Evolutionary conservation across 2,888 invertebrate species (phyloP), one percentile per base, ranked within the genome.

Genomic region (Drosophila anomalata): DNA sequence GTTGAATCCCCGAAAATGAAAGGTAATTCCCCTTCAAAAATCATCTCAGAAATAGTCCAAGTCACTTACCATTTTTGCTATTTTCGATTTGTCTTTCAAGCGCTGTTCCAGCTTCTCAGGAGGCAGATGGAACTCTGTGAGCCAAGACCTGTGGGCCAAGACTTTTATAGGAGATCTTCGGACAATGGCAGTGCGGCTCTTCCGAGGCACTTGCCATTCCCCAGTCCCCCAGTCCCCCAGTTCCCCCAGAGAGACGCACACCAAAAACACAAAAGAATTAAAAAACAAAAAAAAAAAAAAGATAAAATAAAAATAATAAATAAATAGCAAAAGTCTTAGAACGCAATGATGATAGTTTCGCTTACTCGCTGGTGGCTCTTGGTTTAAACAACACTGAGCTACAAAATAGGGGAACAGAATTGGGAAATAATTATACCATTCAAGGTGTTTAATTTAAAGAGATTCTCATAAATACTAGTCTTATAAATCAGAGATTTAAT

Each of bases 151-250:
- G 53, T n/a, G 59, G 48, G 17, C 26, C 67, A 58, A 67, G 57
- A 79, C 79, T 83, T 83, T 83, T 87, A 83, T 83, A 83, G 87
- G 63, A 55, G 57, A 42, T 54, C 26, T 58, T 58, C 66, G 63
- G 11, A 66, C 87, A 85, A 74, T 74, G 76, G 77, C 57, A 39
- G 69, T 67, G 58, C 44, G 24, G 33, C 29, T 65, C 65, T 67
- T 63, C 8, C 60, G 29, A 24, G 42, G 11, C 17, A 42, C 42
- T 17, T 20, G 29, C 20, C 42, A 17, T 17, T 42, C 17, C 41
- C 67, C 57, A 26, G 39, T 24, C 17, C 56, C 20, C 22, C 17
- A 46, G 20, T 17, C 17, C 17, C 17, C 17, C 17, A 17, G 17
- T 17, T 24, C 17, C 56, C 20, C 22, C 17, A 46, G 20, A 36